Evolutionary conservation across 2,797 vertebrate species (phyloP).

Genomic region (Acridotheres tristis): DNA sequence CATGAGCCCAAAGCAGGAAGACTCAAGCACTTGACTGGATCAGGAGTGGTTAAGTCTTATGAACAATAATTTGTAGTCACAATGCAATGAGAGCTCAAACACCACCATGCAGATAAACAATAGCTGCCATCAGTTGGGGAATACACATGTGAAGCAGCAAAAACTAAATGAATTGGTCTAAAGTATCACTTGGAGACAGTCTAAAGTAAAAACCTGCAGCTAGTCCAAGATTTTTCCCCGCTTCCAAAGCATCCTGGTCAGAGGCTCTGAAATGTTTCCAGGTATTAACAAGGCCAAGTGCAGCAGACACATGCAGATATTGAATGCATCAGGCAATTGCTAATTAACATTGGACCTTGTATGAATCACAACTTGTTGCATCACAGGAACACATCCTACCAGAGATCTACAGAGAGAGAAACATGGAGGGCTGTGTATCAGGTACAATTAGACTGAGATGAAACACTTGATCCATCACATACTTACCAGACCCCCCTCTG

Average conservation of each 20-base stretch:
- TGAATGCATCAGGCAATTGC: background rate
- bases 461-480: background rate
- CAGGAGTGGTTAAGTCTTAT: background rate
- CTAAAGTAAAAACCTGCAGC: background rate
- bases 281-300: background rate
- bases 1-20: background rate
- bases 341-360: background rate
- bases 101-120: background rate
- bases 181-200: background rate
- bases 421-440: background rate
- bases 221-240: background rate
- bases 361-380: background rate
- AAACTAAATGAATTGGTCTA: background rate
- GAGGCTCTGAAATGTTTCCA: background rate
- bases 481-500: slow-evolving; percentile 39
- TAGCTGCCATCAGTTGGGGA: background rate
- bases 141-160: accelerated
- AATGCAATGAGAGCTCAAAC: background rate
- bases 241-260: background rate
- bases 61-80: background rate
- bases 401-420: background rate
- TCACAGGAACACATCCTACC: background rate
- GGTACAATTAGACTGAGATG: background rate
- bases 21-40: background rate
- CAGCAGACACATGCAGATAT: background rate